Conservation (phyloP, 2,888 invertebrate genomes). For the Theodoxus fluviatilis region DNA sequence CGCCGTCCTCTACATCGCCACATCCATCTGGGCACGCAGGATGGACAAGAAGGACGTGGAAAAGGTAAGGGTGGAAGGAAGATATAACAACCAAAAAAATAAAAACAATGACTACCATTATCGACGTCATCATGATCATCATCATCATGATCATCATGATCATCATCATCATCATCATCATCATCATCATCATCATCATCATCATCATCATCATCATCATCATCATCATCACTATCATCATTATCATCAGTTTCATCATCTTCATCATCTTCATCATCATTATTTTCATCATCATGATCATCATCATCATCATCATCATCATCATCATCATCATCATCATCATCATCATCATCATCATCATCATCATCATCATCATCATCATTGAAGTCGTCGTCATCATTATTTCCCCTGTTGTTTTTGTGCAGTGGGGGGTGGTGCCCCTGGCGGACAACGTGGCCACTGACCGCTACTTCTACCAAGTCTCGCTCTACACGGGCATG, state of each 20-base stretch:
- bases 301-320: too few species aligned
- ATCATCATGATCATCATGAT: background rate
- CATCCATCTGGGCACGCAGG: conserved; percentile 59
- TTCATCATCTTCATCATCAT: background rate
- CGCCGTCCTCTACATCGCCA: conserved; percentile 50
- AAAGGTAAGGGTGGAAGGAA: conserved; percentile 39
- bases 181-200: background rate
- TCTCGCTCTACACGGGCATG: conserved; percentile 64
- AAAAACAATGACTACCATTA: background rate
- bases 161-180: background rate
- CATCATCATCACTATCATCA: too few species aligned
- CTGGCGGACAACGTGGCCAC: conserved; percentile 63
- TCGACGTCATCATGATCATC: background rate
- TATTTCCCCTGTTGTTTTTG: background rate
- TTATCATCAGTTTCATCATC: background rate
- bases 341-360: background rate
- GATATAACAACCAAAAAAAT: background rate
- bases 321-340: background rate
- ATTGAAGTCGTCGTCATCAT: too few species aligned
- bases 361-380: background rate
- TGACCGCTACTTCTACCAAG: conserved; percentile 64
- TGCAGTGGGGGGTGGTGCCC: conserved; percentile 63
- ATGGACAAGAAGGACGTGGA: conserved; percentile 59
- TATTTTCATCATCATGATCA: background rate
- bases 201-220: background rate